Conservation (phyloP, 1,140 invertebrate species). For the Oedothorax gibbosus region DNA sequence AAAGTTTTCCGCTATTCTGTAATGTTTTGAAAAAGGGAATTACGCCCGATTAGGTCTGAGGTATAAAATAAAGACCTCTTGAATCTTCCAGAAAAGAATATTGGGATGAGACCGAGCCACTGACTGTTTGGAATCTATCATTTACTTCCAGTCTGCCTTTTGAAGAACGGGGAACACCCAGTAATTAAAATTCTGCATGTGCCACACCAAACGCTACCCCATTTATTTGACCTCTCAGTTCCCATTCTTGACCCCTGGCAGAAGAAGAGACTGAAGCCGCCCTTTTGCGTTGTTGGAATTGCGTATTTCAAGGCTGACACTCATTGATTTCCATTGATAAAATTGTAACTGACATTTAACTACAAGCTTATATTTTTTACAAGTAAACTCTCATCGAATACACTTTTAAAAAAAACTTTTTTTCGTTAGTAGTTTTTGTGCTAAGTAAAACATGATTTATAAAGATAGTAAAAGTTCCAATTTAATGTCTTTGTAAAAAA, state of each 20-base stretch:
- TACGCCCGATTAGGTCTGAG: too few relatives aligned
- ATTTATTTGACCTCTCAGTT: constrained; percentile 38
- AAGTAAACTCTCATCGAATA: too few relatives aligned
- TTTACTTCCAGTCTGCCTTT: constrained; percentile 11
- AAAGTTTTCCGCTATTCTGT: too few relatives aligned
- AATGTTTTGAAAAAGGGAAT: too few relatives aligned
- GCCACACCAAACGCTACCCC: constrained; percentile 36
- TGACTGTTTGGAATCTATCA: constrained; percentile 21
- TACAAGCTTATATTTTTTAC: too few relatives aligned
- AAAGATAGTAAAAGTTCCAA: too few relatives aligned
- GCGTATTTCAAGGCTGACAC: neutral
- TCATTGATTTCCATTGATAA: too few relatives aligned
- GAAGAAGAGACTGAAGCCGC: constrained; percentile 2
- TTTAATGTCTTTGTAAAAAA: too few relatives aligned
- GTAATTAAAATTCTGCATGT: constrained; percentile 53
- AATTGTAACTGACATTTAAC: too few relatives aligned
- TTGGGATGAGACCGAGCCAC: constrained; percentile 19
- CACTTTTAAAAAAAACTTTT: too few relatives aligned
- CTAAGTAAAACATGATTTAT: too few relatives aligned
- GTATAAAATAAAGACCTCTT: constrained; percentile 20
- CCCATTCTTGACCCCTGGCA: constrained; percentile 30
- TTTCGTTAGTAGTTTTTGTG: too few relatives aligned
- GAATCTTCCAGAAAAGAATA: constrained; percentile 22
- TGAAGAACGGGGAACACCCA: constrained; percentile 43
- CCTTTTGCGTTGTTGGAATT: constrained; percentile 18